These are phyloP conservation scores for Homarus gammarus DNA, from an alignment of 2,888 invertebrate species.

Conservation along the genomic window DNA sequence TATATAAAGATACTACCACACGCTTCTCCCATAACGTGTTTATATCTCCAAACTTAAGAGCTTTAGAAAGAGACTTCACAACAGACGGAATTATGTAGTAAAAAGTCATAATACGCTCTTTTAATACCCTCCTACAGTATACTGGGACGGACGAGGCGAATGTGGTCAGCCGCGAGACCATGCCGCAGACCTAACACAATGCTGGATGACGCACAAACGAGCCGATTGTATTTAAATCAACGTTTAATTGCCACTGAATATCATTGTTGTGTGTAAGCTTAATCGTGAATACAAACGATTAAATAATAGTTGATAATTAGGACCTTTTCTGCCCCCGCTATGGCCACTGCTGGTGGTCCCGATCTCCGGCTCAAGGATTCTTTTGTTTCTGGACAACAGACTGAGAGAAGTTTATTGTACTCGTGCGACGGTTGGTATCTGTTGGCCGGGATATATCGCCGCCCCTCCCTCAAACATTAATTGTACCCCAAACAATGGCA, in stretches of 20 bases:
- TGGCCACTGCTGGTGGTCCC: constrained; percentile 29
- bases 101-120: background rate
- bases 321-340: background rate
- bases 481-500: background rate
- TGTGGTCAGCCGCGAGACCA: too few species aligned
- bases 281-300: constrained; percentile 24
- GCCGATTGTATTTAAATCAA: constrained; percentile 42
- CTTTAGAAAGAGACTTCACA: background rate
- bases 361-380: background rate
- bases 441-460: background rate
- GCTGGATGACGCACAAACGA: constrained; percentile 16
- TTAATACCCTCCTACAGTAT: background rate
- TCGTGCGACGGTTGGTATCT: background rate
- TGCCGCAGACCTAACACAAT: constrained; percentile 9
- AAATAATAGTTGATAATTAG: constrained; percentile 34
- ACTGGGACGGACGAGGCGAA: background rate
- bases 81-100: background rate
- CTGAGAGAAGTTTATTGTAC: background rate
- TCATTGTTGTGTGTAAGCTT: constrained; percentile 25
- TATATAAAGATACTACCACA: background rate
- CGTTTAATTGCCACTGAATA: constrained; percentile 36
- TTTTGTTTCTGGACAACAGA: constrained; percentile 29
- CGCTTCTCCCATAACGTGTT: background rate
- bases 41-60: background rate
- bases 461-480: background rate